Conservation (phyloP, 2,888 invertebrate genomes). For the Bombyx huttoni region DNA sequence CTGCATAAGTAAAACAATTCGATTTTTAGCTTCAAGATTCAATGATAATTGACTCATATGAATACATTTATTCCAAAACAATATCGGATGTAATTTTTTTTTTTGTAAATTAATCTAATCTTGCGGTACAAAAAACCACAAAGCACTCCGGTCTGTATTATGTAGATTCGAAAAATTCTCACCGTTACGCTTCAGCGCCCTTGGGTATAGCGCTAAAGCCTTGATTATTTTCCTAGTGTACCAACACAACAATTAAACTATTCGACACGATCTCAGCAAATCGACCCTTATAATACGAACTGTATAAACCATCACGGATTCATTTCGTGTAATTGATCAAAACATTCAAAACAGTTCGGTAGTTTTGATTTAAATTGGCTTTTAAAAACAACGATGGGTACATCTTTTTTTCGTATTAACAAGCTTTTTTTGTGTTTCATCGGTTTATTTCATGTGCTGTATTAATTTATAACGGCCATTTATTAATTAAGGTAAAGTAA, state of each 20-base stretch:
- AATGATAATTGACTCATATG: neutral
- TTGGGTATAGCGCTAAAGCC: conserved; percentile 47
- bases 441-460: neutral
- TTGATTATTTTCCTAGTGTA: conserved; percentile 64
- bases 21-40: no score
- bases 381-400: neutral
- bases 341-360: conserved; percentile 23
- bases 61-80: neutral
- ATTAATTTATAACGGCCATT: neutral
- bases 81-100: neutral
- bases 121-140: conserved; percentile 42
- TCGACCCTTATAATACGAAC: conserved; percentile 1
- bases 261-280: conserved; percentile 47
- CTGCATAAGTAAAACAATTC: no score
- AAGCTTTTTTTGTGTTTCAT: neutral
- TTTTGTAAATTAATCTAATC: conserved; percentile 20
- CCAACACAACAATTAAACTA: conserved; percentile 62
- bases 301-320: conserved; percentile 43
- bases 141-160: conserved; percentile 49
- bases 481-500: neutral
- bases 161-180: conserved; percentile 62
- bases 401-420: neutral
- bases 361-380: neutral
- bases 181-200: conserved; percentile 58
- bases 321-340: conserved; percentile 32